phyloP scores from a whole-genome alignment of 2,113 vertebrate genomes.

The Periophthalmodon schlosseri region DNA sequence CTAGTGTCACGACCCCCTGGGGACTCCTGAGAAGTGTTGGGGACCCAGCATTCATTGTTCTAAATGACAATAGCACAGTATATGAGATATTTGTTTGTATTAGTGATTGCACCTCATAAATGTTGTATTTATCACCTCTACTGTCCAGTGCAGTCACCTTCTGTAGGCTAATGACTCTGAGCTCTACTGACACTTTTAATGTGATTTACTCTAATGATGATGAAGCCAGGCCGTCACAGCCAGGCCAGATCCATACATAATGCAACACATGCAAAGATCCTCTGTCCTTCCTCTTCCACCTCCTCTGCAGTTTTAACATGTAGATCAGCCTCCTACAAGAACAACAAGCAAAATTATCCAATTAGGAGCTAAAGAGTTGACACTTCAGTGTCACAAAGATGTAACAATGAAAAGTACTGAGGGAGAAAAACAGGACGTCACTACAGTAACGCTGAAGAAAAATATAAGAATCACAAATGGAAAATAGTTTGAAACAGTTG shows the following conservation, averaged over 20 bases:
- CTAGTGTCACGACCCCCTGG: not conserved
- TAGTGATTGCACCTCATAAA: not conserved
- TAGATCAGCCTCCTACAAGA: conserved; percentile 10
- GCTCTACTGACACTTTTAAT: not conserved
- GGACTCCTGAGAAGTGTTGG: not conserved
- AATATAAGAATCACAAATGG: not conserved
- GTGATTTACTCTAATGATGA: not conserved
- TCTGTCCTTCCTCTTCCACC: not conserved
- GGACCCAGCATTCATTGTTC: not conserved
- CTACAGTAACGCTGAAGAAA: not conserved
- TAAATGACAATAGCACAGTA: not conserved
- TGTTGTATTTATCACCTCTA: no score
- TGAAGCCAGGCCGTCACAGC: not conserved
- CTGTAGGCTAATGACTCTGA: not conserved
- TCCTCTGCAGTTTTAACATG: conserved; percentile 24
- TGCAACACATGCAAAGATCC: conserved; percentile 9
- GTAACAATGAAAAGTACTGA: not conserved
- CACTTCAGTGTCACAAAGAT: not conserved
- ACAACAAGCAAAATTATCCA: conserved; percentile 4
- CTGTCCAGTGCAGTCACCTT: not conserved
- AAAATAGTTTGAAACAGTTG: not conserved
- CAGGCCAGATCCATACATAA: conserved; percentile 7
- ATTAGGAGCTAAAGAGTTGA: conserved; percentile 2
- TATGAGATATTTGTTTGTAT: not conserved
- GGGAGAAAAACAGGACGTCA: not conserved